Conservation (phyloP, 1,140 invertebrate genomes). For the Mactra quadrangularis region DNA sequence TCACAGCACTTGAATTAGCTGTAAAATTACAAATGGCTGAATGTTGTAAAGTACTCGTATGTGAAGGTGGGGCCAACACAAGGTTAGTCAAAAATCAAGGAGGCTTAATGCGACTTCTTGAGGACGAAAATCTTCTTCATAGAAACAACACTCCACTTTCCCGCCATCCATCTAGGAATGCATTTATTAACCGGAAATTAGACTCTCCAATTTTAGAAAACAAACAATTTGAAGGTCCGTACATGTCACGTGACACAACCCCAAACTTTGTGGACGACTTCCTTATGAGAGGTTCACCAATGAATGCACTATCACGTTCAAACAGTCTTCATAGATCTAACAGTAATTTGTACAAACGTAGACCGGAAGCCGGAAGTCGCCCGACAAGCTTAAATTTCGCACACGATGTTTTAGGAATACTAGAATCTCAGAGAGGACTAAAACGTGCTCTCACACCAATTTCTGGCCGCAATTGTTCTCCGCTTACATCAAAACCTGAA, state of each 20-base stretch:
- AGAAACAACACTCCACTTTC: conserved; percentile 49
- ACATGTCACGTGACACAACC: conserved; percentile 59
- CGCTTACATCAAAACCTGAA: conserved; percentile 18
- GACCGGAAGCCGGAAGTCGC: conserved; percentile 34
- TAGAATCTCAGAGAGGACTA: conserved; percentile 35
- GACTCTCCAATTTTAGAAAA: conserved; percentile 53
- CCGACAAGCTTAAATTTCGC: background rate
- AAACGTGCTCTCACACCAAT: conserved; percentile 58
- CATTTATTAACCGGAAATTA: conserved; percentile 29
- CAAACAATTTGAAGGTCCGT: conserved; percentile 48
- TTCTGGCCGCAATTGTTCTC: conserved; percentile 38
- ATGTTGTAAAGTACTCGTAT: conserved; percentile 59
- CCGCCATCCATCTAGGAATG: conserved; percentile 24
- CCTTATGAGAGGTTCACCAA: background rate
- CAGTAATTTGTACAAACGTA: conserved; percentile 50
- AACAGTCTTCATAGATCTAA: conserved; percentile 50
- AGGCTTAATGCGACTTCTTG: conserved; percentile 39
- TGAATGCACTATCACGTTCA: conserved; percentile 19
- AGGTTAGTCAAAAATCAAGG: conserved; percentile 60
- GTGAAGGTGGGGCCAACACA: conserved; percentile 56
- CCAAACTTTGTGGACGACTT: conserved; percentile 48
- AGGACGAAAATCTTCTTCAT: conserved; percentile 43
- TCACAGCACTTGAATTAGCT: conserved; percentile 50
- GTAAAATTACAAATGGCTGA: conserved; percentile 54
- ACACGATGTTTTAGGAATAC: conserved; percentile 31